phyloP scores from a whole-genome alignment of 2,113 vertebrate species.

The Chionomys nivalis region DNA sequence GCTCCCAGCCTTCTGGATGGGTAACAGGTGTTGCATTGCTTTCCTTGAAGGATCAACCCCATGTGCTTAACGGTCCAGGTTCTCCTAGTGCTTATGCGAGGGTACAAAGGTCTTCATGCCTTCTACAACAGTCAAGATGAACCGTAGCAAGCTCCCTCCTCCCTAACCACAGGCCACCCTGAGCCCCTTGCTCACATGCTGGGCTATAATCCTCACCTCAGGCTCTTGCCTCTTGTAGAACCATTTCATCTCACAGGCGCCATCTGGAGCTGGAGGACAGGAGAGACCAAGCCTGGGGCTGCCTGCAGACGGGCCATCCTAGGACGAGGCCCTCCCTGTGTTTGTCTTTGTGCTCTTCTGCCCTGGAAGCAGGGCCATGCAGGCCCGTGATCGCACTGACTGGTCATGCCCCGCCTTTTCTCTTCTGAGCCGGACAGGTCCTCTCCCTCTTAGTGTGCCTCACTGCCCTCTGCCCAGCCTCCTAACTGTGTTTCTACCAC shows the following conservation, averaged over 20 bases:
- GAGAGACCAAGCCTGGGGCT: too few species aligned
- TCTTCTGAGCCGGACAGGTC: background rate
- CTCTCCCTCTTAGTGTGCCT: background rate
- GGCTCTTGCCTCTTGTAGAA: background rate
- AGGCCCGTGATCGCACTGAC: background rate
- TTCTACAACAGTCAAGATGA: background rate
- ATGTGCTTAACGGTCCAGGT: background rate
- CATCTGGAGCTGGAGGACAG: background rate
- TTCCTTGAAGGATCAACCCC: background rate
- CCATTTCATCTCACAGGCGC: background rate
- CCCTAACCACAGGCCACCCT: background rate
- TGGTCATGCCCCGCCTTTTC: background rate
- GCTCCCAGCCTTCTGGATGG: background rate
- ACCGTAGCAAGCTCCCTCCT: accelerated
- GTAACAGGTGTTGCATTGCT: background rate
- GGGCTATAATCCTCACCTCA: background rate
- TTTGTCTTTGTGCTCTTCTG: accelerated
- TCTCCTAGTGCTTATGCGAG: background rate
- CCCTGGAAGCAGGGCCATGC: background rate
- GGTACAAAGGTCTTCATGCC: background rate
- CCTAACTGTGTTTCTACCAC: background rate
- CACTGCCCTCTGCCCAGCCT: background rate
- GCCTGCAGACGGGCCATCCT: background rate
- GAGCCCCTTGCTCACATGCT: background rate
- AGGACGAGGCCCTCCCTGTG: background rate